A percentile compares a stretch with the other conserved stretches of the same genome.
These are phyloP conservation scores for Orthosia incerta DNA, from an alignment of 2,888 invertebrate genomes.

Conservation along the genomic window DNA sequence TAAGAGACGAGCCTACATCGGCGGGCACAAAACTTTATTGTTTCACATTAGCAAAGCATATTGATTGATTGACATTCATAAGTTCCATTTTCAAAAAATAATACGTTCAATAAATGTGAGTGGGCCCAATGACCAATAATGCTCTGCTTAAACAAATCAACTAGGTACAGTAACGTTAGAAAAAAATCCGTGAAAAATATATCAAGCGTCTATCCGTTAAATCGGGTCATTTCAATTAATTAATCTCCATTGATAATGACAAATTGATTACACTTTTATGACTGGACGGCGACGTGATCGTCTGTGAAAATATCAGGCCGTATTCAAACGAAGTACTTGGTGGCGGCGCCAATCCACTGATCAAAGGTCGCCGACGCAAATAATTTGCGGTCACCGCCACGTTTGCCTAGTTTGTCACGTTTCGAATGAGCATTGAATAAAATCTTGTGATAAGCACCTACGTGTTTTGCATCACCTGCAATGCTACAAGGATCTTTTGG, in stretches of 20 bases:
- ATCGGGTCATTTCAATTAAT: conserved; percentile 26
- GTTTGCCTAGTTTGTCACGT: not conserved
- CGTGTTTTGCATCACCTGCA: not conserved
- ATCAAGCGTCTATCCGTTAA: not conserved
- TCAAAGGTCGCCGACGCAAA: conserved; percentile 1
- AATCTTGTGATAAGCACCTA: not conserved
- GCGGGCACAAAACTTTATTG: too few relatives aligned
- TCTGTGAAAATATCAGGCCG: conserved; percentile 22
- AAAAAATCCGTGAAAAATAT: not conserved
- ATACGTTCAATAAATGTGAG: too few relatives aligned
- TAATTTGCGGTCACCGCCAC: conserved; percentile 8
- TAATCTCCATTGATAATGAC: conserved; percentile 17
- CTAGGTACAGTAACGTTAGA: not conserved
- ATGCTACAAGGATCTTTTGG: not conserved
- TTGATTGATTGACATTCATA: too few relatives aligned
- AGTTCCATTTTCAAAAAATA: too few relatives aligned
- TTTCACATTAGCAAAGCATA: too few relatives aligned
- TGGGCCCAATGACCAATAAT: too few relatives aligned
- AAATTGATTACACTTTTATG: conserved; percentile 47
- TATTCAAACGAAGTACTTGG: conserved; percentile 26
- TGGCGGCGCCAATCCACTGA: conserved; percentile 1
- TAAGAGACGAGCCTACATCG: too few relatives aligned
- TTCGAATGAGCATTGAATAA: not conserved
- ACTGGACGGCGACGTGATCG: conserved; percentile 18
- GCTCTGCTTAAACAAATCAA: too few relatives aligned